Percentiles rank a stretch among this genome's conserved stretches.
Evolutionary conservation across 1,140 invertebrate genomes (phyloP).

Genomic region (Coptotermes formosanus): DNA sequence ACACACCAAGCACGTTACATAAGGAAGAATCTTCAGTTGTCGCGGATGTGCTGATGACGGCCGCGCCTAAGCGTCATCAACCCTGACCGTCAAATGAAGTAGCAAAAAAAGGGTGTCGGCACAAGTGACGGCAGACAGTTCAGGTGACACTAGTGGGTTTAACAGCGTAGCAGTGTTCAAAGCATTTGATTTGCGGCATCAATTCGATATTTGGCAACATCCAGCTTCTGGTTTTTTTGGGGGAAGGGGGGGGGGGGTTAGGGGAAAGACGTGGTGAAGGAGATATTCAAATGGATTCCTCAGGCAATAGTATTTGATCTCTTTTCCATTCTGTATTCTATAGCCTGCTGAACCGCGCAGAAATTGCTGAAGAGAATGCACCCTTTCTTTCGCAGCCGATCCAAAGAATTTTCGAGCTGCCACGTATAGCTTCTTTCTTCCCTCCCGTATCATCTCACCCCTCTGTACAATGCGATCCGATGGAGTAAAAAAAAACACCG

Average conservation of each 20-base stretch:
- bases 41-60: no score
- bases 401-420: constrained; percentile 1
- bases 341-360: not conserved
- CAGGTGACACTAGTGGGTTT: not conserved
- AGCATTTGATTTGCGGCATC: not conserved
- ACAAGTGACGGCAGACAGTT: no score
- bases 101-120: no score
- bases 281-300: constrained; percentile 15
- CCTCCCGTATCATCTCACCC: not conserved
- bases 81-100: no score
- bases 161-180: not conserved
- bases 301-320: not conserved
- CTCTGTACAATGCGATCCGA: not conserved
- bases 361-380: constrained; percentile 11
- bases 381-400: not conserved
- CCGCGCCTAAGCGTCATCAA: no score
- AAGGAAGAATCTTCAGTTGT: no score
- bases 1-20: no score
- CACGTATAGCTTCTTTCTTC: not conserved
- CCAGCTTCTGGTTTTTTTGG: not conserved
- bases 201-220: not conserved
- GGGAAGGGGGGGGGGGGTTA: no score
- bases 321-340: not conserved
- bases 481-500: not conserved
- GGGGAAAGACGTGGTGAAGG: not conserved